These are phyloP conservation scores for Aquatica leii DNA, from an alignment of 2,888 invertebrate genomes.

Conservation along the genomic window DNA sequence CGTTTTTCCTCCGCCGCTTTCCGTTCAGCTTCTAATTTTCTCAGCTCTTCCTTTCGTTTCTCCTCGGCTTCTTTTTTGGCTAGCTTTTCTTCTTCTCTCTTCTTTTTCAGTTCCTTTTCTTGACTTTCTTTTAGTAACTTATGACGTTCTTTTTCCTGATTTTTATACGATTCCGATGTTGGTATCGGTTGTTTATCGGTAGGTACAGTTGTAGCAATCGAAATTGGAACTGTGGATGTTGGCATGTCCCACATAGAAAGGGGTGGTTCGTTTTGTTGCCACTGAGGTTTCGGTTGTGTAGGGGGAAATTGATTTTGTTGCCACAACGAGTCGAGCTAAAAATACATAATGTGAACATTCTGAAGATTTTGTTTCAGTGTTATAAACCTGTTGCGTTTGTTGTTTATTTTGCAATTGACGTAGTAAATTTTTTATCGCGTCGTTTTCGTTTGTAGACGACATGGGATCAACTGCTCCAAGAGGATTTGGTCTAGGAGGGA, in stretches of 20 bases:
- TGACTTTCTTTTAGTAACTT: constrained; percentile 54
- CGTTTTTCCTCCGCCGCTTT: constrained; percentile 64
- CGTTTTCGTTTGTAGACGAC: constrained; percentile 52
- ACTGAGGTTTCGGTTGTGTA: constrained; percentile 41
- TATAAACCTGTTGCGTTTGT: constrained; percentile 28
- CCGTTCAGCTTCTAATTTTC: constrained; percentile 63
- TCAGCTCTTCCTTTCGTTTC: constrained; percentile 63
- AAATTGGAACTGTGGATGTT: constrained; percentile 34
- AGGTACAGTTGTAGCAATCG: constrained; percentile 30
- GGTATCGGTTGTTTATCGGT: constrained; percentile 27
- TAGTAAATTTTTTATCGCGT: constrained; percentile 63
- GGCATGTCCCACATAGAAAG: constrained; percentile 57
- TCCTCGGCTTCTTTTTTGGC: constrained; percentile 64
- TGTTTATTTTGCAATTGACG: constrained; percentile 60
- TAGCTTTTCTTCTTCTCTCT: constrained; percentile 61
- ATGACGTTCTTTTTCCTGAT: constrained; percentile 44
- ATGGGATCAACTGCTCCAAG: constrained; percentile 43
- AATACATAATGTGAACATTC: constrained; percentile 20
- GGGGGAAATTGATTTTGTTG: constrained; percentile 54
- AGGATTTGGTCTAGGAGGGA: constrained; percentile 45
- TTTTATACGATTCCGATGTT: constrained; percentile 24
- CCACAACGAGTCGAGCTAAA: constrained; percentile 52
- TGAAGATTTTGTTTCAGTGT: constrained; percentile 42
- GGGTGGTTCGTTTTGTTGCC: constrained; percentile 46
- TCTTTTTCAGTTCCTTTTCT: constrained; percentile 62